These are phyloP conservation scores for Eupleurogrammus muticus DNA, from an alignment of 2,797 vertebrate genomes.

Conservation along the genomic window DNA sequence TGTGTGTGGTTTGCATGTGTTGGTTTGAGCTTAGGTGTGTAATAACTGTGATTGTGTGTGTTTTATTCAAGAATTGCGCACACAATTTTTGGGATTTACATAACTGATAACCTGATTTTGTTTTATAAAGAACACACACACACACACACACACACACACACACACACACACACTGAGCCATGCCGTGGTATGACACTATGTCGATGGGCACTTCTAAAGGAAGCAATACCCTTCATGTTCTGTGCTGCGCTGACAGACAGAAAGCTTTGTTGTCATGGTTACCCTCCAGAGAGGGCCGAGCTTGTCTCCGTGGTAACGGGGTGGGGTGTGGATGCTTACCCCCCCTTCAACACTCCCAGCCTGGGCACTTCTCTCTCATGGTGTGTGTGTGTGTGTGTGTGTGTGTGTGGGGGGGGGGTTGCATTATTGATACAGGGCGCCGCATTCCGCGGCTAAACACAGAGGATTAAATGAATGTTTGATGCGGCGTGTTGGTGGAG, in stretches of 20 bases:
- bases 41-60: no score
- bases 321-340: slow-evolving; percentile 52
- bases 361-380: not conserved
- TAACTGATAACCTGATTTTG: not conserved
- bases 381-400: no score
- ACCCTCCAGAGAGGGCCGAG: slow-evolving; percentile 57
- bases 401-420: slow-evolving; percentile 32
- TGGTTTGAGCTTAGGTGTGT: no score
- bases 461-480: slow-evolving; percentile 70
- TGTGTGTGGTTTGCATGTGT: no score
- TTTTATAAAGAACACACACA: not conserved
- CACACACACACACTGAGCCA: not conserved
- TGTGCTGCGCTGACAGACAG: slow-evolving; percentile 35
- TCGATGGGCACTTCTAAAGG: slow-evolving; percentile 6
- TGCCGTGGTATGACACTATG: not conserved
- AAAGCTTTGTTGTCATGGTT: slow-evolving; percentile 70
- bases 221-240: not conserved
- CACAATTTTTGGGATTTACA: no score
- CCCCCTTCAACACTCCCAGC: slow-evolving; percentile 20
- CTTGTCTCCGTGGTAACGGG: slow-evolving; percentile 69
- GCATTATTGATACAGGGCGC: slow-evolving; percentile 71
- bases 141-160: not conserved
- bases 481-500: slow-evolving; percentile 38
- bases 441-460: slow-evolving; percentile 30
- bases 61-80: no score